Conservation (phyloP, 2,797 vertebrate species). For the Tolypeutes matacus region DNA sequence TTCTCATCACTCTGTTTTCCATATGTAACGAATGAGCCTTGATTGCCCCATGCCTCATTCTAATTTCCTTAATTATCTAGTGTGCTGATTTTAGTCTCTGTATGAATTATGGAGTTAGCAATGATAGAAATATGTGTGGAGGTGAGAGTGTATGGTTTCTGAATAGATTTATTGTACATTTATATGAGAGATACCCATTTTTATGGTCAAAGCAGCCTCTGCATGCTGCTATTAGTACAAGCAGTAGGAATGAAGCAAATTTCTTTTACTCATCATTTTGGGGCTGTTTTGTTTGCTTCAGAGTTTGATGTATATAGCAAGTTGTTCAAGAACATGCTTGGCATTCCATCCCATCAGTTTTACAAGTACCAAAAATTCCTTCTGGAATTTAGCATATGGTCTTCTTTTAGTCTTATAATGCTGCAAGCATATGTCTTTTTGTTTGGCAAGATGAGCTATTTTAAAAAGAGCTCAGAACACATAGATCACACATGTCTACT, state of each 20-base stretch:
- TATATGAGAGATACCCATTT: not conserved
- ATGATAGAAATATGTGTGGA: not conserved
- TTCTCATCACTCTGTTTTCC: not conserved
- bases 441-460: not conserved
- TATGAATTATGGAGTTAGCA: not conserved
- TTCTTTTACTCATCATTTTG: not conserved
- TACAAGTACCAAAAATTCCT: constrained; percentile 4
- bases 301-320: not conserved
- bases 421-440: not conserved
- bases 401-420: not conserved
- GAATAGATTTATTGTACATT: not conserved
- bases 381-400: not conserved
- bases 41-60: not conserved
- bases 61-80: not conserved
- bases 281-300: not conserved
- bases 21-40: not conserved
- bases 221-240: not conserved
- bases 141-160: not conserved
- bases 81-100: not conserved
- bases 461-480: not conserved
- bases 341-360: not conserved
- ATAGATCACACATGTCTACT: not conserved
- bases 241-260: not conserved
- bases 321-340: not conserved
- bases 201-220: not conserved